Conservation (phyloP, 2,888 invertebrate species). For the Achlya flavicornis region DNA sequence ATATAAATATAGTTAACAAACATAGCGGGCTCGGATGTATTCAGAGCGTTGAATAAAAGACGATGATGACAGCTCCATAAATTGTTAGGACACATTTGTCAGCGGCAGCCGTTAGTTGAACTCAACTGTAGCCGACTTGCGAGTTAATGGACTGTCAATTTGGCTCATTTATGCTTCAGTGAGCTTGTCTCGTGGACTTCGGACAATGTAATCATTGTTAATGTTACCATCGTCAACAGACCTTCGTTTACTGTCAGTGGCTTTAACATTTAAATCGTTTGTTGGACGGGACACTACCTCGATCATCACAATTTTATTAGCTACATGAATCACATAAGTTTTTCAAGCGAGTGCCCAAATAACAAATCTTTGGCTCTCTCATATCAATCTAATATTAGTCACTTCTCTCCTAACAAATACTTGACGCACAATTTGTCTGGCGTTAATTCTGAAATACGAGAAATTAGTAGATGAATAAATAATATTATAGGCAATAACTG, state of each 20-base stretch:
- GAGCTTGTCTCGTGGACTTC: slow-evolving; percentile 6
- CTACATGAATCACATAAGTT: background rate
- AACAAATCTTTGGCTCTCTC: background rate
- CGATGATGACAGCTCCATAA: slow-evolving; percentile 6
- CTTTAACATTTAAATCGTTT: background rate
- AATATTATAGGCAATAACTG: slow-evolving; percentile 25
- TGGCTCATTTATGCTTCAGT: slow-evolving; percentile 5
- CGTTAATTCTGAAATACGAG: background rate
- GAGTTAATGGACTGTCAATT: slow-evolving; percentile 7
- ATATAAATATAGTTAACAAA: background rate
- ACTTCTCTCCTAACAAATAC: background rate
- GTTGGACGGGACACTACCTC: background rate
- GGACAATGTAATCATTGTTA: slow-evolving; percentile 5
- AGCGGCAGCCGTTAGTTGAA: background rate
- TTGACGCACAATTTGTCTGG: background rate
- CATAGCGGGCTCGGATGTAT: background rate
- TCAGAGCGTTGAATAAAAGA: background rate
- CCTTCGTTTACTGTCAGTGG: background rate
- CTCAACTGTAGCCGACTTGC: background rate
- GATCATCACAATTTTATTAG: background rate
- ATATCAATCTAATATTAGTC: background rate
- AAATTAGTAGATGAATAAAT: background rate
- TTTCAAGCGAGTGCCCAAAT: background rate
- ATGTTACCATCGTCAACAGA: background rate
- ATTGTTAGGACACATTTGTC: slow-evolving; percentile 5